phyloP scores from a whole-genome alignment of 2,113 vertebrate species.

The Pterocles orientalis region DNA sequence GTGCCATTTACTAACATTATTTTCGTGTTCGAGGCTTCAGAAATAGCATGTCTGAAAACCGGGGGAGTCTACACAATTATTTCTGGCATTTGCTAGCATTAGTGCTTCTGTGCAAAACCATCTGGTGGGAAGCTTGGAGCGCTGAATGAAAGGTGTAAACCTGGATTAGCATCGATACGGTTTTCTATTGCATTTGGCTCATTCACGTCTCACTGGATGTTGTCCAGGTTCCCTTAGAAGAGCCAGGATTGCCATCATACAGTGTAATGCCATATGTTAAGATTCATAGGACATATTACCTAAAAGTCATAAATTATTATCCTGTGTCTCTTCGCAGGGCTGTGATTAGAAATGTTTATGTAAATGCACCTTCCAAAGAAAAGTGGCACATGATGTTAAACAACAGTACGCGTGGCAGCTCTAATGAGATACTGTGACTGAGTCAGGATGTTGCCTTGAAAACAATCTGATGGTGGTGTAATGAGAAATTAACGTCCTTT shows the following conservation, averaged over 20 bases:
- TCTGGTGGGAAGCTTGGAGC: conserved; percentile 71
- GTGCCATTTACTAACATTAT: conserved; percentile 3
- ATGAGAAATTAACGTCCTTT: conserved; percentile 49
- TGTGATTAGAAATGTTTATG: conserved; percentile 79
- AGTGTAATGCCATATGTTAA: conserved; percentile 80
- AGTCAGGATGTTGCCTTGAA: conserved; percentile 56
- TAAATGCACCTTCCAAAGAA: conserved; percentile 73
- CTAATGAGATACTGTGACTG: conserved; percentile 59
- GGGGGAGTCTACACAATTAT: conserved; percentile 58
- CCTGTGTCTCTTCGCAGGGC: conserved; percentile 66
- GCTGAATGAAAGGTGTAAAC: conserved; percentile 80
- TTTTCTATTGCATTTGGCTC: conserved; percentile 78
- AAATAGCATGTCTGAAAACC: conserved; percentile 58
- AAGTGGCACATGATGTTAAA: conserved; percentile 70
- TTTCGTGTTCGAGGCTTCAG: conserved; percentile 27
- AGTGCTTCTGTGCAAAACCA: conserved; percentile 73
- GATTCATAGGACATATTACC: conserved; percentile 81
- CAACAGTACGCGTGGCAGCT: conserved; percentile 52
- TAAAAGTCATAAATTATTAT: conserved; percentile 80
- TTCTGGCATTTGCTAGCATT: conserved; percentile 69
- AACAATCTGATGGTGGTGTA: conserved; percentile 45
- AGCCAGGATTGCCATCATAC: conserved; percentile 80
- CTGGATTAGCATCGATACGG: conserved; percentile 76
- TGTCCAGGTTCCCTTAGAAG: conserved; percentile 75
- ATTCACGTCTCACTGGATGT: conserved; percentile 74